These are phyloP conservation scores for Planococcus citri DNA, from an alignment of 1,140 invertebrate species.

Conservation along the genomic window DNA sequence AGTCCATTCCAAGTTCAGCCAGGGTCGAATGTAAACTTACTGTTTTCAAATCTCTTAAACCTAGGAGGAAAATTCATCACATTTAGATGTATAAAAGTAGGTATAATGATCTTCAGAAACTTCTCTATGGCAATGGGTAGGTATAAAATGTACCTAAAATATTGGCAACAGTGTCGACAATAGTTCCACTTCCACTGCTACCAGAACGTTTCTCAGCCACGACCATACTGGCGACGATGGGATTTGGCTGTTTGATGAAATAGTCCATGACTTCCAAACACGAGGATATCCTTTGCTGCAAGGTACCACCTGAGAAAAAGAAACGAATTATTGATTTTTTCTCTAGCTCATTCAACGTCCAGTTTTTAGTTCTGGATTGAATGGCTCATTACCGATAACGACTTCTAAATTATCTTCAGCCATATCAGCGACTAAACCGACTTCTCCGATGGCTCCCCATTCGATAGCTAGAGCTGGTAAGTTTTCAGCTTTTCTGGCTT, in stretches of 20 bases:
- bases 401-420: constrained; percentile 64
- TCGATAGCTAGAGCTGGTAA: constrained; percentile 53
- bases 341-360: neutral
- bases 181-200: constrained; percentile 41
- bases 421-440: constrained; percentile 62
- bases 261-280: constrained; percentile 55
- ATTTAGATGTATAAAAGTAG: too few species aligned
- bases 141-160: constrained; percentile 53
- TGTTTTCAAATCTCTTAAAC: constrained; percentile 39
- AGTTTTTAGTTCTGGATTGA: too few species aligned
- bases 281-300: constrained; percentile 68
- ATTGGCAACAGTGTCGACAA: constrained; percentile 49
- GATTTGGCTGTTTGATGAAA: constrained; percentile 48
- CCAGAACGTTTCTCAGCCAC: constrained; percentile 54
- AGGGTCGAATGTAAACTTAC: constrained; percentile 52
- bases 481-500: constrained; percentile 41
- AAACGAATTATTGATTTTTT: neutral
- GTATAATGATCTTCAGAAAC: too few species aligned
- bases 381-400: constrained; percentile 42
- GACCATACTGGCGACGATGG: constrained; percentile 65
- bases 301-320: constrained; percentile 48
- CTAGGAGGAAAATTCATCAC: constrained; percentile 26
- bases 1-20: constrained; percentile 71
- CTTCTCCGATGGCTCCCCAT: constrained; percentile 57
- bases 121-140: too few species aligned